Percentiles rank a stretch among this genome's conserved stretches.
Conservation (phyloP, 1,140 invertebrate genomes). For the Lasaia peninsularis region DNA sequence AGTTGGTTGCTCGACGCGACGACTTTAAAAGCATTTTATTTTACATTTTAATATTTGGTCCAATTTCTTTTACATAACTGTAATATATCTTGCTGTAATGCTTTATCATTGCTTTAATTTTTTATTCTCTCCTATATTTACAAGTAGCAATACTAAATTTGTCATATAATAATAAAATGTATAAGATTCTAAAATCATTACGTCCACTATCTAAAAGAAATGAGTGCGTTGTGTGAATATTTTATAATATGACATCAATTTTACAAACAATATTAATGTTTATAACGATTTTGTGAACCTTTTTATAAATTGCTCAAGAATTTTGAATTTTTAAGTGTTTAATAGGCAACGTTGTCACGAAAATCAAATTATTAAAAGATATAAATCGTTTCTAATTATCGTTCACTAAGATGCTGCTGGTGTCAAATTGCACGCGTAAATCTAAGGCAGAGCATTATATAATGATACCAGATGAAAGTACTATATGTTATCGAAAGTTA, state of each 20-base stretch:
- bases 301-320: slow-evolving; percentile 53
- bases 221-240: slow-evolving; percentile 20
- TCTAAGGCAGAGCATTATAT: slow-evolving; percentile 29
- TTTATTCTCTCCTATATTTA: neutral
- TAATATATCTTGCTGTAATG: neutral
- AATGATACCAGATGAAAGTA: slow-evolving; percentile 13
- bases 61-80: neutral
- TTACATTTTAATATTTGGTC: neutral
- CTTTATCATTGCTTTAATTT: neutral
- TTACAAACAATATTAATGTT: slow-evolving; percentile 14
- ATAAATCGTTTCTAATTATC: slow-evolving; percentile 43
- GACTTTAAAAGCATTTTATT: neutral
- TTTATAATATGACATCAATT: slow-evolving; percentile 17
- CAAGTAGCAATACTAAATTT: neutral
- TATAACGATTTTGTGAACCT: slow-evolving; percentile 18
- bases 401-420: slow-evolving; percentile 48
- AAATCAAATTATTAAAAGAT: slow-evolving; percentile 41
- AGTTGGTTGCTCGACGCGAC: neutral
- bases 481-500: slow-evolving; percentile 21
- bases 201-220: slow-evolving; percentile 21
- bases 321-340: slow-evolving; percentile 29
- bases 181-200: slow-evolving; percentile 18
- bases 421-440: slow-evolving; percentile 61
- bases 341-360: slow-evolving; percentile 42
- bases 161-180: slow-evolving; percentile 3